Base-by-base conservation (phyloP, 2,797 vertebrate species). In the Kryptolebias ocellatus region DNA sequence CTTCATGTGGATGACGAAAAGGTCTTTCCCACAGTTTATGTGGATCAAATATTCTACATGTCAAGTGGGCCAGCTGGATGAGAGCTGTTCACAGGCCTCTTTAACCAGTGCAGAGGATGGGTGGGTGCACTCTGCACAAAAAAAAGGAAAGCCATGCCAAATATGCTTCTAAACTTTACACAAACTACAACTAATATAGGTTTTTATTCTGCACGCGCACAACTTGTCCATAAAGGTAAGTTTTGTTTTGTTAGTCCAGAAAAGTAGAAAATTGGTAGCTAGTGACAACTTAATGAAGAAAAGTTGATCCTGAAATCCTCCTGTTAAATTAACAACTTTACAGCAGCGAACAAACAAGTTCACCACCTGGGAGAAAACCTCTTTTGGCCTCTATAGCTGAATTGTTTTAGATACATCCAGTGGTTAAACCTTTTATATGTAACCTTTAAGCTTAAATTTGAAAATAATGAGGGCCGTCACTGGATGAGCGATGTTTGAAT, bases 31-130 rank as follows among this genome's bases (percentile, higher is more conserved):
- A 10, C 67, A 79, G 75, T 60, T 67, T 70, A 78, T 70, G 56
- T 53, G 66, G 64, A 86, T 86, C 68, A 71, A 71, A 78, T 78
- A 75, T 76, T 81, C 60, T 45, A 72, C 84, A 74, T 76, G 81
- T 84, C 76, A 81, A 90, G 79, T 61, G 63, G 77, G 47, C 62
- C 78, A 50, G 42, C 58, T 29, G 64, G 62, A 54, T 6, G 11
- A 80, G 72, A 77, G 78, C 70, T 66, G 70, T 85, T 90, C 76
- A 74, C 69, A 75, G 52, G 78, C 78, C 81, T 86, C 78, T 83
- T 70, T 66, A 81, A 64, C 56, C 77, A 61, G 39, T 53, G 52
- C 51, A 75, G 74, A 54, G 70, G 60, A 78, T 61, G 70, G 60
- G 53, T 18, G 71, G 66, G 53, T 34, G 31, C n/a, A 20, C 24